Percentiles rank a stretch among this genome's conserved stretches.
Conservation (phyloP, 2,797 vertebrate species). For the Pseudochirops cupreus region DNA sequence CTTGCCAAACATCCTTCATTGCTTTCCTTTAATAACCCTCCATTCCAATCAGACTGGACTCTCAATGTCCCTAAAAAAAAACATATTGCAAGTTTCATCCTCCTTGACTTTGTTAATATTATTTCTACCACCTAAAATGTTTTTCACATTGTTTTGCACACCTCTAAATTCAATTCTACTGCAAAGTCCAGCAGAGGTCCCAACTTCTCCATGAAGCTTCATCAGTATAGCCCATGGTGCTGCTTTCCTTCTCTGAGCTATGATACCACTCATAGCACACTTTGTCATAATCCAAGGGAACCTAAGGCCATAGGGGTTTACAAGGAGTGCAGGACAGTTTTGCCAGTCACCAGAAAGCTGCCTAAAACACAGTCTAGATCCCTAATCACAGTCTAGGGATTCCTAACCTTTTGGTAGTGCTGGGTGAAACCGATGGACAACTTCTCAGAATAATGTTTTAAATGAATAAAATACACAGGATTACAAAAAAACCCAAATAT, state of each 20-base stretch:
- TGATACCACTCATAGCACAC: background rate
- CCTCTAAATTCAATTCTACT: background rate
- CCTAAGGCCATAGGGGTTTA: background rate
- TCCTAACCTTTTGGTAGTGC: background rate
- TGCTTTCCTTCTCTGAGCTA: background rate
- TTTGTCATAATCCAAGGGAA: background rate
- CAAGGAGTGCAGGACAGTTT: background rate
- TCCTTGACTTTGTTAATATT: too few relatives aligned
- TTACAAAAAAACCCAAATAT: background rate
- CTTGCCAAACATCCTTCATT: background rate
- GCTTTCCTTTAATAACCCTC: background rate
- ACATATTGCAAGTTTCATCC: too few relatives aligned
- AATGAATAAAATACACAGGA: background rate
- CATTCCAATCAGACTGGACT: background rate
- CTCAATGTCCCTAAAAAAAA: background rate
- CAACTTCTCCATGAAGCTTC: background rate
- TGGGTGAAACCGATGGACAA: background rate
- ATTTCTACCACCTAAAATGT: background rate
- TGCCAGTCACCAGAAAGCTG: background rate
- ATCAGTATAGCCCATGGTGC: background rate
- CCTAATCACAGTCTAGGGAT: background rate
- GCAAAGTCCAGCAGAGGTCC: background rate
- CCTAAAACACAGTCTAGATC: background rate
- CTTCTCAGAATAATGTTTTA: background rate
- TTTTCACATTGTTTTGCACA: background rate